Conservation (phyloP, 2,797 vertebrate genomes). For the Botia kubotai region DNA sequence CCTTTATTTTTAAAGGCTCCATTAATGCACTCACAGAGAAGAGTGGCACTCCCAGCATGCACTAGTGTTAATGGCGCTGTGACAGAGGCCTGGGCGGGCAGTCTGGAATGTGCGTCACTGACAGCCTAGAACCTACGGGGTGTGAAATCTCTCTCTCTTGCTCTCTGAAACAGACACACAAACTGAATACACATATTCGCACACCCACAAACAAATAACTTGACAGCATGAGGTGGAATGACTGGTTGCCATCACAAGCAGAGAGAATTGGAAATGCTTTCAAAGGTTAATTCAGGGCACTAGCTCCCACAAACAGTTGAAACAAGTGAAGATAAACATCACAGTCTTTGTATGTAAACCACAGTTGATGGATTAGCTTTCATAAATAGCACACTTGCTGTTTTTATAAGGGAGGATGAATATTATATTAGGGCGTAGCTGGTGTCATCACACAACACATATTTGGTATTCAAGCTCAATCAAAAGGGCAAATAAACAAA, state of each 20-base stretch:
- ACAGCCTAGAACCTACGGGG: slow-evolving; percentile 56
- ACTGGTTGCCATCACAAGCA: slow-evolving; percentile 39
- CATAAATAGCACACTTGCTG: slow-evolving; percentile 12
- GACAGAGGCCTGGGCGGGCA: slow-evolving; percentile 54
- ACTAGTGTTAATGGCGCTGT: slow-evolving; percentile 59
- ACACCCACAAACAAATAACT: slow-evolving; percentile 43
- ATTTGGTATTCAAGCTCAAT: slow-evolving; percentile 23
- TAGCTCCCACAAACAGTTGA: slow-evolving; percentile 21
- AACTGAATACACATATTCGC: slow-evolving; percentile 36
- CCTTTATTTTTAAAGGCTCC: slow-evolving; percentile 64
- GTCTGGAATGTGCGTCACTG: slow-evolving; percentile 54
- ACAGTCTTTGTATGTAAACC: slow-evolving; percentile 32
- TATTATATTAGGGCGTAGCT: slow-evolving; percentile 40
- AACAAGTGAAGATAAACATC: slow-evolving; percentile 28
- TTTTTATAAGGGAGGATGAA: slow-evolving; percentile 19
- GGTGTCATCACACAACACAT: slow-evolving; percentile 24
- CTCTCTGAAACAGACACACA: slow-evolving; percentile 26
- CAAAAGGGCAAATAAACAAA: slow-evolving; percentile 33
- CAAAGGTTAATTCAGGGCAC: slow-evolving; percentile 39
- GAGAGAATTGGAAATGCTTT: slow-evolving; percentile 46
- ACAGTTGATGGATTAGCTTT: slow-evolving; percentile 12
- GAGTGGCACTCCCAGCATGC: slow-evolving; percentile 55
- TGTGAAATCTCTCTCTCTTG: slow-evolving; percentile 46
- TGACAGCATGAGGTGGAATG: slow-evolving; percentile 30
- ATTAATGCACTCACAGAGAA: slow-evolving; percentile 68